Evolutionary conservation across 2,797 vertebrate species (phyloP), one percentile per base, ranked within the genome.

Genomic region (Pteronotus mesoamericanus): DNA sequence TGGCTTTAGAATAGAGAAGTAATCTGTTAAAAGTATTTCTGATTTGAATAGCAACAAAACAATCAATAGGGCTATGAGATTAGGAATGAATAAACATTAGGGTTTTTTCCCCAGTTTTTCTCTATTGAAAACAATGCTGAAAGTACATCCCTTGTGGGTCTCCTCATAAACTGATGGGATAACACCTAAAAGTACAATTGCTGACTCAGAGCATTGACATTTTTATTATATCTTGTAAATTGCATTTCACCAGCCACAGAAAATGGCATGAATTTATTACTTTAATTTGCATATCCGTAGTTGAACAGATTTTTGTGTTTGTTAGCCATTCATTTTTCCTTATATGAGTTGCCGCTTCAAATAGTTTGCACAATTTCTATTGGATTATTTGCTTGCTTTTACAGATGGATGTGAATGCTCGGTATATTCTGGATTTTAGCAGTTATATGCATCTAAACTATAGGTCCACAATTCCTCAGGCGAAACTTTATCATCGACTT

Each of bases 41-140:
- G 22, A 51, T 92, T 94, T 96, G 87, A 87, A 91, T 64, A 68
- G n/a, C 19, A 85, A 78, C 14, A 85, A 92, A 94, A 37, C 7
- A 86, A 79, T 37, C 55, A 77, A 46, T 37, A 46, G 39, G 15
- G 5, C 48, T 83, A 82, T 51, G 37, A 69, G 12, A 91, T 84
- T 91, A 88, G 48, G 46, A 89, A 29, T 79, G 57, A 94, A 88
- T 94, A 68, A 85, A 88, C 18, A 61, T 66, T 86, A 79, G 19
- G 21, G 44, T 61, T 32, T 74, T 68, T 14, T 85, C 86, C 59
- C n/a, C 18, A 74, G 1, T 55, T 91, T 79, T 48, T 84, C 51
- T 37, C 44, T 86, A 53, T 69, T 18, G 18, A 68, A 74, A 95
- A 82, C 34, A 90, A 15, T 88, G 46, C 29, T 86, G 22, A 79